Conservation (phyloP, 2,113 vertebrate genomes). For the Ivindomyrus marchei region DNA sequence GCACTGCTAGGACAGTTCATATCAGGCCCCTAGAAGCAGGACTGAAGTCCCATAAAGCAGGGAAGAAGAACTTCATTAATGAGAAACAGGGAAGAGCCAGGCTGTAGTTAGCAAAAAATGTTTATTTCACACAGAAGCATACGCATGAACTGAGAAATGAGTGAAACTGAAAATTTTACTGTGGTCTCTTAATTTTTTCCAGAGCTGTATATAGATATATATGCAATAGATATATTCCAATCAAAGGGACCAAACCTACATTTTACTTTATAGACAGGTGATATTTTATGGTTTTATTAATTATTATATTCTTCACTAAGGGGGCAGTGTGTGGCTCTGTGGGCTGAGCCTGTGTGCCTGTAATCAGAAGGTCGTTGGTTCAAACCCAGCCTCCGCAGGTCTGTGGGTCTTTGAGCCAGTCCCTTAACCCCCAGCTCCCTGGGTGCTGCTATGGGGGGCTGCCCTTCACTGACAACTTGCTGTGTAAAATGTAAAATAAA, state of each 20-base stretch:
- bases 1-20: neutral
- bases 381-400: too few species aligned
- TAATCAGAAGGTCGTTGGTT: too few species aligned
- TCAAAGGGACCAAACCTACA: neutral
- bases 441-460: too few species aligned
- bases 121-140: neutral
- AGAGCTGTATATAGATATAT: too few species aligned
- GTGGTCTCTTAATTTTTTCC: neutral
- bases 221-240: neutral
- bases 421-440: too few species aligned
- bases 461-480: too few species aligned
- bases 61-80: neutral
- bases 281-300: neutral
- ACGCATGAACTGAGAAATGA: neutral
- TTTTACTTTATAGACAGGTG: neutral
- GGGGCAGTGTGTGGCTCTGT: too few species aligned
- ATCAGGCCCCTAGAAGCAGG: neutral
- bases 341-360: too few species aligned
- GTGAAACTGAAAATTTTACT: neutral
- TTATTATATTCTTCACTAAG: neutral
- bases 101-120: neutral
- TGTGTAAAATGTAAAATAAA: too few species aligned
- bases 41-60: neutral
- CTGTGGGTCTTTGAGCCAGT: too few species aligned
- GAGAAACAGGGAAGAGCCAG: neutral